Evolutionary conservation across 2,888 invertebrate genomes (phyloP).

Genomic region (Thecocarcelia acutangulata): DNA sequence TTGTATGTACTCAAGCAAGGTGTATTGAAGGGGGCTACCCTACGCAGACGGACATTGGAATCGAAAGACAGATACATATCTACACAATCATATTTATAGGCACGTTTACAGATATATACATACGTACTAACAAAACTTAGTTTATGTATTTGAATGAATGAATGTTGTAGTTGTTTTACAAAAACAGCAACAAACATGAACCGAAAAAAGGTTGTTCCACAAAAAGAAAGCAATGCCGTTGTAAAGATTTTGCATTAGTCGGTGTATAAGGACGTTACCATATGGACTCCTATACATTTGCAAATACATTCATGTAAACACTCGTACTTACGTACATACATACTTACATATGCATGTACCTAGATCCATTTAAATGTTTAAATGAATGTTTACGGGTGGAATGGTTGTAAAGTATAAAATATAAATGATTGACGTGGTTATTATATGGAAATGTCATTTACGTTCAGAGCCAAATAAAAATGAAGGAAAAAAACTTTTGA

Average conservation of each 20-base stretch:
- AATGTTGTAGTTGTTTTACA: slow-evolving; percentile 16
- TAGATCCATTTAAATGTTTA: not conserved
- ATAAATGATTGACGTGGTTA: slow-evolving; percentile 68
- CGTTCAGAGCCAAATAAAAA: slow-evolving; percentile 49
- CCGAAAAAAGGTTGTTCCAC: slow-evolving; percentile 46
- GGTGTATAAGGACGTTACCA: slow-evolving; percentile 55
- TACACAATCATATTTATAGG: not conserved
- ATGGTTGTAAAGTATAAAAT: slow-evolving; percentile 41
- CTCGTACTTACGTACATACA: not conserved
- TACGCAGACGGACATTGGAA: not conserved
- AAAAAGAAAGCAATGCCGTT: slow-evolving; percentile 23
- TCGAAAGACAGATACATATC: not conserved
- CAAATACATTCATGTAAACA: not conserved
- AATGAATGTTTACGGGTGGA: slow-evolving; percentile 2
- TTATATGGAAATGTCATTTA: slow-evolving; percentile 69
- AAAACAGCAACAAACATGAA: slow-evolving; percentile 23
- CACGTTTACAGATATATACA: not conserved
- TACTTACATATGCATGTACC: not conserved
- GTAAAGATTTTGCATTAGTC: slow-evolving; percentile 49
- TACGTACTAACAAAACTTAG: slow-evolving; percentile 21
- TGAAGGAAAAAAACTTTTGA: slow-evolving; percentile 7
- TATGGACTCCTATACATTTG: slow-evolving; percentile 28
- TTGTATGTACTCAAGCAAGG: not conserved
- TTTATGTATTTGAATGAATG: slow-evolving; percentile 34
- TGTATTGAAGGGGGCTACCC: slow-evolving; percentile 23